Evolutionary conservation across 1,140 invertebrate genomes (phyloP).

Genomic region (Calycopis cecrops): DNA sequence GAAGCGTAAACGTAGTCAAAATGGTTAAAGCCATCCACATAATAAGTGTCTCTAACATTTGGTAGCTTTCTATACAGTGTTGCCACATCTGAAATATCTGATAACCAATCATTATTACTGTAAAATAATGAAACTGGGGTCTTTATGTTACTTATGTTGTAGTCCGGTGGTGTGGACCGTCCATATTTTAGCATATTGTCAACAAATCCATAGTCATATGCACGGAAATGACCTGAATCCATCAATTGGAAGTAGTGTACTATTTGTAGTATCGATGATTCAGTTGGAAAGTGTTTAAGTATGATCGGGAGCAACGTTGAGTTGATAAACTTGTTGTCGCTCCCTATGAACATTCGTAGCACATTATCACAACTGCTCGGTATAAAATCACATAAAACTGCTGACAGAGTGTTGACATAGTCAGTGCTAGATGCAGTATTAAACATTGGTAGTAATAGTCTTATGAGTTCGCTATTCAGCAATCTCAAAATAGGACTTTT

Average conservation of each 20-base stretch:
- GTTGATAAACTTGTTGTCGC: slow-evolving; percentile 69
- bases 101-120: slow-evolving; percentile 79
- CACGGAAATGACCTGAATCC: slow-evolving; percentile 60
- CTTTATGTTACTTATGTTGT: slow-evolving; percentile 77
- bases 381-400: slow-evolving; percentile 67
- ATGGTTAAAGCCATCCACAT: slow-evolving; percentile 80
- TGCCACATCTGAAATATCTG: slow-evolving; percentile 77
- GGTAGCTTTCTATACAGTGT: slow-evolving; percentile 66
- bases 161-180: slow-evolving; percentile 77
- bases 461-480: slow-evolving; percentile 65
- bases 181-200: slow-evolving; percentile 68
- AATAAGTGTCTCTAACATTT: slow-evolving; percentile 59
- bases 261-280: slow-evolving; percentile 86
- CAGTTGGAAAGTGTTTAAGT: slow-evolving; percentile 85
- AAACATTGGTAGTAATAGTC: slow-evolving; percentile 73
- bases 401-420: slow-evolving; percentile 62
- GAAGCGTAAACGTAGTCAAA: slow-evolving; percentile 82
- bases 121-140: slow-evolving; percentile 81
- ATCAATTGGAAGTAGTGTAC: slow-evolving; percentile 82
- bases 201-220: slow-evolving; percentile 68
- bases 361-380: slow-evolving; percentile 74
- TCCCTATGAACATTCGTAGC: slow-evolving; percentile 75
- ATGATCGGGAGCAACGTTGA: slow-evolving; percentile 80
- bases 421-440: slow-evolving; percentile 70
- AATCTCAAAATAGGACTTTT: slow-evolving; percentile 74